phyloP scores from a whole-genome alignment of 2,888 invertebrate species.

The Drosophila recens region DNA sequence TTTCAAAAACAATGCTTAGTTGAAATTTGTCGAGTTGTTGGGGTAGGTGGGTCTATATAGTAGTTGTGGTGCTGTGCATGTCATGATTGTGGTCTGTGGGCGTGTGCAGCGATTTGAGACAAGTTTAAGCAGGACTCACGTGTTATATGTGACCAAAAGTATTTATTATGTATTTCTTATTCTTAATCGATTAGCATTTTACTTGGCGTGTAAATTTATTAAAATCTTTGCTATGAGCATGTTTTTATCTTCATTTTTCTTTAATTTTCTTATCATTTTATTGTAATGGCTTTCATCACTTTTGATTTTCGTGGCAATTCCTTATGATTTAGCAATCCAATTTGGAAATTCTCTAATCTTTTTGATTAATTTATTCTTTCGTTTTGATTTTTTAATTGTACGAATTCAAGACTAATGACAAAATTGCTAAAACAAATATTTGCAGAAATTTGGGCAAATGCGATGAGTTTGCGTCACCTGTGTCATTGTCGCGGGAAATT shows the following conservation, averaged over 20 bases:
- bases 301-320: slow-evolving; percentile 74
- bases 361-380: slow-evolving; percentile 36
- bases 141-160: slow-evolving; percentile 75
- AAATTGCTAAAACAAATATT: slow-evolving; percentile 84
- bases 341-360: slow-evolving; percentile 40
- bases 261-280: slow-evolving; percentile 35
- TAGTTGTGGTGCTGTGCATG: slow-evolving; percentile 68
- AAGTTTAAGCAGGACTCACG: slow-evolving; percentile 78
- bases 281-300: slow-evolving; percentile 58
- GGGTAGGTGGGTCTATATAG: slow-evolving; percentile 24
- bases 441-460: slow-evolving; percentile 83
- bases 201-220: slow-evolving; percentile 66
- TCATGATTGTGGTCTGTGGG: slow-evolving; percentile 63
- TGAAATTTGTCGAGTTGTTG: slow-evolving; percentile 25
- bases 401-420: slow-evolving; percentile 73
- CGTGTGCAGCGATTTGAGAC: slow-evolving; percentile 75
- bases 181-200: slow-evolving; percentile 49
- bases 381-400: slow-evolving; percentile 58
- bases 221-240: slow-evolving; percentile 51
- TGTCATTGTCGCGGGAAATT: slow-evolving; percentile 45
- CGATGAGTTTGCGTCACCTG: slow-evolving; percentile 85
- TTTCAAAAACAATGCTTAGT: slow-evolving; percentile 31
- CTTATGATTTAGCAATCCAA: slow-evolving; percentile 66
- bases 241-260: slow-evolving; percentile 26
- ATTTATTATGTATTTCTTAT: slow-evolving; percentile 54